Base-by-base conservation (phyloP, 2,797 vertebrate genomes). In the Manis crassicaudata region DNA sequence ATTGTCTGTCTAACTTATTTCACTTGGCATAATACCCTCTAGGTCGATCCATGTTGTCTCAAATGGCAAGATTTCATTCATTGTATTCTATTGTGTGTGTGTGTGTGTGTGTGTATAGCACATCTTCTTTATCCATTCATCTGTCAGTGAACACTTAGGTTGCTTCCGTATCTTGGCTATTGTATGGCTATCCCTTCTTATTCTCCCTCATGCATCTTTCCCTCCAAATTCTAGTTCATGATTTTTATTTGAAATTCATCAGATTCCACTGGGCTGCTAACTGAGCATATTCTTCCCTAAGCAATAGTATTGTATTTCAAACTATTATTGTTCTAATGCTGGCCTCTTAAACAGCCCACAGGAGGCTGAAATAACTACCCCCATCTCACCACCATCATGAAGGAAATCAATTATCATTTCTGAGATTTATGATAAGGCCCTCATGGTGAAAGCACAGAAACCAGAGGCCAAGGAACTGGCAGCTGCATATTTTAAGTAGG, bases 201-300 rank as follows among this genome's bases (percentile, higher is more conserved):
- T 29, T 27, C 27, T 80, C 17, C 52, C 67, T 65, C 43, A 23
- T 23, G 54, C 37, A n/a, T 50, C 60, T 35, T 96, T 88, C 63
- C 16, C 65, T 50, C 40, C 77, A 88, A 84, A 85, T 73, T 81
- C n/a, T 75, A 77, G 84, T 37, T 60, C 52, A 40, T 46, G 81
- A 52, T 85, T 88, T 96, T 92, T 79, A 46, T 87, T n/a, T 89
- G 70, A 95, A 88, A 50, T 10, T 32, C 35, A 67, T 84, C 37
- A 60, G 54, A 96, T 86, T 63, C 37, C 82, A 54, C 25, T 46
- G 60, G 23, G 29, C 37, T n/a, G 11, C 37, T 68, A 65, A 14
- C 37, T 4, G 13, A 84, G 8, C 67, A 76, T 37, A 85, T 94
- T 75, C 37, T 17, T 88, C 56, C 54, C 62, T 77, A 81, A 95